Base-by-base conservation (phyloP, 1,140 invertebrate species). In the Drosophila prosaltans region DNA sequence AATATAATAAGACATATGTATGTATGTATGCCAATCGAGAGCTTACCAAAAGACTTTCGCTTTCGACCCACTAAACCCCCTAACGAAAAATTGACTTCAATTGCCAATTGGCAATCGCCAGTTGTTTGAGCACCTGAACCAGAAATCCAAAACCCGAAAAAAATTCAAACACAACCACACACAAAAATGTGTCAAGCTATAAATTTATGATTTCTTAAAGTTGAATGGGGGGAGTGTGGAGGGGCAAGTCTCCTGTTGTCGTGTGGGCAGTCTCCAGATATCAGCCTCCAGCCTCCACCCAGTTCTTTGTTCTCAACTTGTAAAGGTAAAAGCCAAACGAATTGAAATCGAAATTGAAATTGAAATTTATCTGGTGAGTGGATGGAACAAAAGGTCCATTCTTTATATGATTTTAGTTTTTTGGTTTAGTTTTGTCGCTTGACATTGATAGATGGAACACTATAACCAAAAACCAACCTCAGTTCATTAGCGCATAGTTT, bases 401-500 rank as follows among this genome's bases (percentile, higher is more conserved):
- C 81, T 81, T 70, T 60, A 61, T 51, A 26, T 51, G 45, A 51
- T 51, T 51, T 51, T 51, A 51, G 45, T 51, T 51, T 51, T 51
- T 51, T 8, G 21, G 45, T 51, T 24, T 51, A 51, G 45, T 26
- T 16, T 16, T 51, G 60, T 32, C 39, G 28, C 28, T 62, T 90
- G 84, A 89, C 84, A 88, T 89, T 88, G 84, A 88, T 88, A 88
- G 84, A 88, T 88, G 84, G 72, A 89, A 78, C 45, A 51, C 45
- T 51, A 51, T 24, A 24, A 69, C 70, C 55, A 66, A 16, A 16
- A 16, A 36, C 32, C 32, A 36, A 36, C 3, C 65, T 57, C 72
- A 73, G 80, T 88, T 86, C 83, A 86, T 86, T 86, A 86, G 83
- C 83, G 79, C 82, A 82, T 82, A 82, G 32, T 82, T 85, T 85